Percentiles rank a stretch among this genome's conserved stretches.
Conservation (phyloP, 2,113 vertebrate genomes). For the Lichenostomus cassidix region DNA sequence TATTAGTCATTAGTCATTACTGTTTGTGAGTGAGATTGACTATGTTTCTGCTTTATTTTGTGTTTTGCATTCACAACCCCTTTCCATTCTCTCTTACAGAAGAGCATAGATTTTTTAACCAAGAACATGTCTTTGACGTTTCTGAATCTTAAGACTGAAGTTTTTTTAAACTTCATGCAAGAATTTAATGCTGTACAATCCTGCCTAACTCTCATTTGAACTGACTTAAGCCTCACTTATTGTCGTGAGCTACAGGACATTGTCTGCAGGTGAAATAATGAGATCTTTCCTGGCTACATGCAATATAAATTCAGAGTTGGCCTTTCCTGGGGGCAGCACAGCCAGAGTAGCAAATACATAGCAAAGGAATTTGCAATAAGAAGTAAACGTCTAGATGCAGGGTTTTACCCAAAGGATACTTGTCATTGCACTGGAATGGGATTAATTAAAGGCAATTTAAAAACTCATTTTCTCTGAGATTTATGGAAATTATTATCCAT, state of each 20-base stretch:
- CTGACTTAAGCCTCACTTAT: neutral
- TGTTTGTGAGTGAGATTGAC: neutral
- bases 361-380: neutral
- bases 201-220: neutral
- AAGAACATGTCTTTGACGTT: neutral
- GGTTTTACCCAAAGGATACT: neutral
- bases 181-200: neutral
- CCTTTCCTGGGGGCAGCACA: neutral
- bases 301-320: neutral
- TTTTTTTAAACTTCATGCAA: neutral
- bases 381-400: neutral
- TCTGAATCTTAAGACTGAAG: neutral
- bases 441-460: neutral
- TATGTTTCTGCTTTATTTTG: slow-evolving; percentile 2
- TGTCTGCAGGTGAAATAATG: neutral
- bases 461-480: neutral
- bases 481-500: neutral
- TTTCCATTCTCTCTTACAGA: neutral
- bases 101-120: neutral
- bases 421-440: neutral
- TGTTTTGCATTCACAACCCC: neutral
- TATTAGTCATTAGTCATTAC: neutral
- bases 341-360: accelerated
- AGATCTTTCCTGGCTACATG: neutral
- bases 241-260: neutral